Conservation (phyloP, 2,797 vertebrate species). For the Morelia viridis region DNA sequence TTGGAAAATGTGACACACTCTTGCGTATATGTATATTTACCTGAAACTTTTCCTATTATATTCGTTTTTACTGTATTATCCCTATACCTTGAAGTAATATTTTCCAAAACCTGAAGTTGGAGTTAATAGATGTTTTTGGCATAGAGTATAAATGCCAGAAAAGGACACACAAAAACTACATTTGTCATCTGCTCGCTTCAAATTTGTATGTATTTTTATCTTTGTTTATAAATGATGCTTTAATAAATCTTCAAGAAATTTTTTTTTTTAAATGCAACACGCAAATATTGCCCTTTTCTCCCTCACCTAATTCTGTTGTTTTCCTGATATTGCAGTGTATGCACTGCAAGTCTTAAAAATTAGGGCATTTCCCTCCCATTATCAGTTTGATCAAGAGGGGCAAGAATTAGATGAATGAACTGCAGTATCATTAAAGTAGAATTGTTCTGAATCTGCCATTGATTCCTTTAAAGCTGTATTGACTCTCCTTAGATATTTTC, state of each 20-base stretch:
- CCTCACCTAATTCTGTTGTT: not conserved
- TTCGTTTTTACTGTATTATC: slow-evolving; percentile 68
- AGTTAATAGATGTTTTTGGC: slow-evolving; percentile 54
- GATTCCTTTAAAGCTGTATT: slow-evolving; percentile 31
- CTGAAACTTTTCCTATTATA: slow-evolving; percentile 44
- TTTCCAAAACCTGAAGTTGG: slow-evolving; percentile 57
- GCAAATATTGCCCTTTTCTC: not conserved
- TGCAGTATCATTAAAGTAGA: slow-evolving; percentile 26
- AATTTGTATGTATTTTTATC: slow-evolving; percentile 70
- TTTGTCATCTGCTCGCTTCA: slow-evolving; percentile 72
- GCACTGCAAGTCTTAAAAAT: not conserved
- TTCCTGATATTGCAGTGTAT: not conserved
- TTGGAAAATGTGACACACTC: slow-evolving; percentile 51
- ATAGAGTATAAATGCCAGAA: slow-evolving; percentile 52
- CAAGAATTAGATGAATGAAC: slow-evolving; percentile 35
- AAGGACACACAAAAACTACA: slow-evolving; percentile 42
- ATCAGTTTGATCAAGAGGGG: slow-evolving; percentile 25
- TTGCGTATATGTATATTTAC: slow-evolving; percentile 25
- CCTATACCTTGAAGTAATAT: slow-evolving; percentile 57
- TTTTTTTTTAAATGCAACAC: too few species aligned
- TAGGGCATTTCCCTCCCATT: not conserved
- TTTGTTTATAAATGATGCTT: slow-evolving; percentile 75
- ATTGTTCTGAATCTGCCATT: slow-evolving; percentile 27
- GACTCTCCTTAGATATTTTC: not conserved
- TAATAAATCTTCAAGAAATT: slow-evolving; percentile 80